Conservation (phyloP, 2,113 vertebrate species). For the Dasypus novemcinctus region DNA sequence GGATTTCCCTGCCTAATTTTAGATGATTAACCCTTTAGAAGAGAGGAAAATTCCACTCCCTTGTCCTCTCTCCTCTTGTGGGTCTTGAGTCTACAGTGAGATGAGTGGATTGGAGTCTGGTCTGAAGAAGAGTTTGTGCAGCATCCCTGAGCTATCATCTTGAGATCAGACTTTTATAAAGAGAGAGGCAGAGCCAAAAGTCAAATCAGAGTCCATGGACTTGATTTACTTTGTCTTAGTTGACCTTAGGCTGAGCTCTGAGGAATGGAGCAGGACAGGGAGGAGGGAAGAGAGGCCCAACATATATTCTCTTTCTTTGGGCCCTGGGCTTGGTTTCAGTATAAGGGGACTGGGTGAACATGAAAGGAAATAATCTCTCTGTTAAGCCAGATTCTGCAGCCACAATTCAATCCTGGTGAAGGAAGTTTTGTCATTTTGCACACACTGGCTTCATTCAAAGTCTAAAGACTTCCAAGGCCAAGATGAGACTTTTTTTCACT, state of each 20-base stretch:
- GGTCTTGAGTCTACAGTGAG: neutral
- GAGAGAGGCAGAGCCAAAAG: neutral
- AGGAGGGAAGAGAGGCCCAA: neutral
- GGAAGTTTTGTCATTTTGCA: neutral
- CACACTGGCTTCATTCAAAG: neutral
- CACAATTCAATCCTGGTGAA: neutral
- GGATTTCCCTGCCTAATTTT: neutral
- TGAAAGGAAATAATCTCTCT: neutral
- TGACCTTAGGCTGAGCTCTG: neutral
- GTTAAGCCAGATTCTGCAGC: neutral
- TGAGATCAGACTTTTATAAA: neutral
- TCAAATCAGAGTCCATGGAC: neutral
- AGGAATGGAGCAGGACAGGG: neutral
- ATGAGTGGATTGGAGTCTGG: neutral
- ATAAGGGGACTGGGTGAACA: neutral
- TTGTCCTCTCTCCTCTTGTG: neutral
- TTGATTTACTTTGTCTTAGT: neutral
- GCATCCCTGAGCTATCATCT: neutral
- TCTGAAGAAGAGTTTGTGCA: neutral
- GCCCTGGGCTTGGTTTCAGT: neutral
- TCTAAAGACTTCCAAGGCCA: neutral
- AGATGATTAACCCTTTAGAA: constrained; percentile 2
- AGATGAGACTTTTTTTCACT: neutral
- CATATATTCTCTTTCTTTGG: neutral
- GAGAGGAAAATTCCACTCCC: neutral